Evolutionary conservation across 2,113 vertebrate species (phyloP), one percentile per base, ranked within the genome.

Genomic region (Riparia riparia): DNA sequence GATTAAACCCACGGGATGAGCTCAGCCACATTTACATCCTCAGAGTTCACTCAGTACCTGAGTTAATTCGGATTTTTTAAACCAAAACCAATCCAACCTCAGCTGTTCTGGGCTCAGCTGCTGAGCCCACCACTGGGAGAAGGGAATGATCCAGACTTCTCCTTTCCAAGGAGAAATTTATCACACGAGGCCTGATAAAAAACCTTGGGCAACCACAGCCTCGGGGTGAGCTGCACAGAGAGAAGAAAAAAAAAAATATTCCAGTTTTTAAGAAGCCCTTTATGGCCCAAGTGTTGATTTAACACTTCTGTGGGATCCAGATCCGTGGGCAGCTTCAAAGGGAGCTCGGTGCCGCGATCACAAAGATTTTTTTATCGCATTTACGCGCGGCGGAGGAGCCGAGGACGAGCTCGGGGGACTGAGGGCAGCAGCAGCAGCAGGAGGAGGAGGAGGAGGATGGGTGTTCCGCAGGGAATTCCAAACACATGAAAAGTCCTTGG

Each of bases 301-400:
- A 54, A 54, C 53, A 41, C 80, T 37, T 49, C 15, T 31, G 72
- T 15, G 60, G 28, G 63, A 65, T 66, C 53, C 87, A 71, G 74
- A 60, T 20, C 89, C 9, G 39, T 2, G n/a, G 66, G 78, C 87
- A 69, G 87, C 84, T 90, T 73, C 93, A 91, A 29, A 95, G 89
- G 91, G 14, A 84, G 84, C 73, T 57, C 37, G 11, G 86, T 4
- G 32, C 6, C 1, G 70, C 0, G 41, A 96, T 68, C 69, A 28
- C 85, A 47, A 13, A 71, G 86, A 71, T 86, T 49, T 85, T 85
- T 96, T 96, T 94, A 76, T 91, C 93, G 24, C 90, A 25, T 82
- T 79, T 79, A 39, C 70, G 18, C 6, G 0, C 25, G 16, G 73
- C 0, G 8, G 31, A 93, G 91, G 65, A 89, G 89, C 53, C 5